Base-by-base conservation (phyloP, 2,888 invertebrate genomes). In the Bhutanitis thaidina region DNA sequence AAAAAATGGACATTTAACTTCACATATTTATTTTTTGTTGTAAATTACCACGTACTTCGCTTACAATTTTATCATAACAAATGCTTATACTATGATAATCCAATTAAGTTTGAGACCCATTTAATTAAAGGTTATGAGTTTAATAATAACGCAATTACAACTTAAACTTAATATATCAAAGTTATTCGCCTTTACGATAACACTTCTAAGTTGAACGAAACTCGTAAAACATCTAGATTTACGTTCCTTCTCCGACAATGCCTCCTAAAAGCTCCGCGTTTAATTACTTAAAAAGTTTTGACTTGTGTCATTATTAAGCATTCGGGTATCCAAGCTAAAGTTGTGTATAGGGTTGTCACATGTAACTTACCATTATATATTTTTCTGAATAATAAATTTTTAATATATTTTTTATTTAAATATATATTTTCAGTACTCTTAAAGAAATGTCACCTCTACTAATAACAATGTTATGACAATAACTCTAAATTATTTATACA, bases 271-370 rank as follows among this genome's bases (percentile, higher is more conserved):
- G 59, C 62, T 55, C 57, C 60, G 53, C 57, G 64, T 60, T 63
- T 69, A 73, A 78, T 76, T 71, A 76, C 71, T 71, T 63, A 62
- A 64, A 74, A 71, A 74, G 58, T 77, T 77, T 65, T 61, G 65
- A 64, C 67, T 71, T 64, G 64, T 69, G 67, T 71, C 68, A 62
- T 68, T 65, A 69, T 60, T 62, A 60, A 62, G 57, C 48, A 29
- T 40, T 40, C 36, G 15, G 40, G 49, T 25, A 50, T 44, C 34
- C 37, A 44, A 16, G 14, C 51, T 51, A 41, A 53, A 52, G 58
- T 58, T 55, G 8, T 9, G 1, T 3, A n/a, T 45, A 51, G 40
- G 39, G 45, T 1, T 51, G 50, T 35, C 45, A 20, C n/a, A 3
- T 12, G 3, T 5, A 32, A 15, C 9, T 29, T 29, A 29, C 20